These are phyloP conservation scores for Sialis fuliginosa DNA, from an alignment of 2,888 invertebrate species.

Conservation along the genomic window DNA sequence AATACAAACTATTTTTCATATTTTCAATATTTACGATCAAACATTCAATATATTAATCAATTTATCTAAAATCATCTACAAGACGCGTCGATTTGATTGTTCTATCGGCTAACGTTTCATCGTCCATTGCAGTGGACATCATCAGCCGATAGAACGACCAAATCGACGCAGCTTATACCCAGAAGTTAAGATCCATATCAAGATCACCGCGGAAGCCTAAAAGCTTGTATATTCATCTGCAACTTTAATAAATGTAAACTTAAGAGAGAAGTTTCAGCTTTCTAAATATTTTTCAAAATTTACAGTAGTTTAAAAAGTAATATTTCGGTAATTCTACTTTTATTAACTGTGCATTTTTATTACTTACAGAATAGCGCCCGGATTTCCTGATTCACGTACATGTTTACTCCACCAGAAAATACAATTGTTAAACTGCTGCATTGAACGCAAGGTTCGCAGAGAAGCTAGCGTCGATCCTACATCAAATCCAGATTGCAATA, in stretches of 20 bases:
- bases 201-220: too few species aligned
- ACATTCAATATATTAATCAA: too few species aligned
- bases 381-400: constrained; percentile 72
- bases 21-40: too few species aligned
- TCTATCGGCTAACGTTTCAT: too few species aligned
- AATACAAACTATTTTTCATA: too few species aligned
- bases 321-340: not conserved
- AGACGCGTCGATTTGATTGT: too few species aligned
- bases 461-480: constrained; percentile 26
- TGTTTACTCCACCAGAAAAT: constrained; percentile 91
- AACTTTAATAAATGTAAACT: too few species aligned
- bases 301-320: not conserved
- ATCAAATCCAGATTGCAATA: constrained; percentile 14
- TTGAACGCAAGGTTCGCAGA: constrained; percentile 34
- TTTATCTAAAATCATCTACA: too few species aligned
- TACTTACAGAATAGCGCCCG: constrained; percentile 53
- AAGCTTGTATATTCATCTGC: too few species aligned
- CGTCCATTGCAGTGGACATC: not conserved
- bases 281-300: not conserved
- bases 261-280: too few species aligned
- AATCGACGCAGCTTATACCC: not conserved
- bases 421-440: constrained; percentile 70
- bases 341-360: constrained; percentile 11
- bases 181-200: too few species aligned
- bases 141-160: not conserved